Evolutionary conservation across 1,140 invertebrate species (phyloP), one percentile per base, ranked within the genome.

Genomic region (Temnothorax nylanderi): DNA sequence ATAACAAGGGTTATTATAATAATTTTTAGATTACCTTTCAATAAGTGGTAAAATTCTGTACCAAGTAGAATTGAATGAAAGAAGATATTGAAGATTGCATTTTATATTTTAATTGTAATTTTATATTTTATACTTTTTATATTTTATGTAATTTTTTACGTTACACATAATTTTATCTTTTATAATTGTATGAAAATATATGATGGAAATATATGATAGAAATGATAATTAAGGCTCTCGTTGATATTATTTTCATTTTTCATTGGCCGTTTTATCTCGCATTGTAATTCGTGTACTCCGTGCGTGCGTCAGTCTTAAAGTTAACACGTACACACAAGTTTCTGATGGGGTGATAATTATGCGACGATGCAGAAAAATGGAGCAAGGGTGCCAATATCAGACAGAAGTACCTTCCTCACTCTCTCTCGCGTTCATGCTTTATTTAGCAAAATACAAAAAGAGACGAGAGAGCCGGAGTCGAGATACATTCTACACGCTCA

Each of bases 381-480:
- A 34, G 26, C 10, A 13, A 32, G 18, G 11, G 41, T 74, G 41
- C 51, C 26, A 13, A 60, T 74, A 74, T 34, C 51, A 58, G 3
- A 72, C 13, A 72, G 37, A 47, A 60, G n/a, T 74, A n/a, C 58
- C 67, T 26, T 72, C 21, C 13, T 82, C 32, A 13, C 26, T 49
- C 67, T 84, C 32, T 13, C 41, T 74, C 54, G 7, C 54, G 7
- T 74, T 84, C n/a, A 74, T 26, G 67, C 54, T 84, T 84, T 84
- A 84, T 74, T 84, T 84, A 62, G 47, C 54, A 60, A 60, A 72
- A 34, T 54, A 74, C 41, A 82, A 69, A 81, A 80, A 69, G 34
- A 34, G 49, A 44, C 10, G 21, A 18, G 47, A 26, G 10, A 18
- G 7, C 26, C 41, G 37, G 6, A 26, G 54, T 76, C n/a, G 62